These are phyloP conservation scores for Drosophila busckii DNA, from an alignment of 1,140 invertebrate genomes.

Conservation along the genomic window DNA sequence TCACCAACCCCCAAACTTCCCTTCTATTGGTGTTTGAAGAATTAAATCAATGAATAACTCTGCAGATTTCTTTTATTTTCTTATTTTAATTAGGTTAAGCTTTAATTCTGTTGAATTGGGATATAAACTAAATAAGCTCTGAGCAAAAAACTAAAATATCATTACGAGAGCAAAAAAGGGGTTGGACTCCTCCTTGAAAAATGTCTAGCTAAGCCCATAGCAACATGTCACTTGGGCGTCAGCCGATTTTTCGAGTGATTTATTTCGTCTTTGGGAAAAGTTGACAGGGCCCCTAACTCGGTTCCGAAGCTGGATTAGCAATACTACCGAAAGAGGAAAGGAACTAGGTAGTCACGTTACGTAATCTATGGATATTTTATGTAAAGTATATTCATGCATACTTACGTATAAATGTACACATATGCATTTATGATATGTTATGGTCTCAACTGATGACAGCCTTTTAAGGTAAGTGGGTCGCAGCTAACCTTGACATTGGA, in stretches of 20 bases:
- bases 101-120: too few relatives aligned
- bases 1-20: too few relatives aligned
- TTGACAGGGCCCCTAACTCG: conserved; percentile 62
- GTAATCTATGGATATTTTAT: conserved; percentile 54
- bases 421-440: too few relatives aligned
- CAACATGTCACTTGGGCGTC: conserved; percentile 5
- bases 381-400: conserved; percentile 44
- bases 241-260: conserved; percentile 58
- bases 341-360: conserved; percentile 45
- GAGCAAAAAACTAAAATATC: too few relatives aligned
- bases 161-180: too few relatives aligned
- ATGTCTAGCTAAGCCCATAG: conserved; percentile 38
- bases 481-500: too few relatives aligned
- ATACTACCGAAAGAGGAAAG: conserved; percentile 1
- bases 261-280: conserved; percentile 62
- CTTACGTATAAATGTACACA: conserved; percentile 1
- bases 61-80: too few relatives aligned
- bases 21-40: too few relatives aligned
- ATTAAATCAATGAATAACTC: too few relatives aligned
- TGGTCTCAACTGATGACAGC: conserved; percentile 6
- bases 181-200: too few relatives aligned
- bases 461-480: not conserved
- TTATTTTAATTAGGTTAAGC: too few relatives aligned
- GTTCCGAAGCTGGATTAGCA: conserved; percentile 29
- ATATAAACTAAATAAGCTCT: too few relatives aligned